Evolutionary conservation across 2,113 vertebrate species (phyloP).

Genomic region (Peromyscus californicus): DNA sequence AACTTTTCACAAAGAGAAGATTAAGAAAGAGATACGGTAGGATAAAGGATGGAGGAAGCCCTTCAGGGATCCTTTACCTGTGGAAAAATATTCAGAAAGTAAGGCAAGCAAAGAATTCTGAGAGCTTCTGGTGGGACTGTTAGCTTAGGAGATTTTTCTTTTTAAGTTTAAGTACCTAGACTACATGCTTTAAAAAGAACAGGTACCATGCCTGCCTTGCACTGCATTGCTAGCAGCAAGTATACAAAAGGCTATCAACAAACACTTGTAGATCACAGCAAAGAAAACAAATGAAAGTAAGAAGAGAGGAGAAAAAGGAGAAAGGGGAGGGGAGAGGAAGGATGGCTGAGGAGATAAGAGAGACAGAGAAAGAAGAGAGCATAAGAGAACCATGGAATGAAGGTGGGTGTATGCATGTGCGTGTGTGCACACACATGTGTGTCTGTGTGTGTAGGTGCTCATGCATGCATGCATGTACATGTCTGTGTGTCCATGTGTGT

Average conservation of each 20-base stretch:
- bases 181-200: not conserved
- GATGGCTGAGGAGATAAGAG: not conserved
- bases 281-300: not conserved
- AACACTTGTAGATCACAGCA: not conserved
- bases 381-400: not conserved
- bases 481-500: not conserved
- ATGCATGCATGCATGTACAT: too few species aligned
- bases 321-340: too few species aligned
- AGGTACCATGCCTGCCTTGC: not conserved
- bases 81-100: not conserved
- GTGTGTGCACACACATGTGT: not conserved
- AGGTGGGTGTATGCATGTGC: fast-evolving
- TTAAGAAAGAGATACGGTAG: conserved; percentile 17
- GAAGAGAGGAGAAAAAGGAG: not conserved
- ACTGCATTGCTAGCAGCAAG: not conserved
- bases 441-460: not conserved
- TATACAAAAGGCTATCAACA: not conserved
- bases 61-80: not conserved
- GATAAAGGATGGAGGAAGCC: not conserved
- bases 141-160: not conserved
- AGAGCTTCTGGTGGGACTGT: not conserved
- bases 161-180: not conserved
- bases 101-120: not conserved
- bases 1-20: conserved; percentile 23
- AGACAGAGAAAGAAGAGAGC: not conserved